Conservation (phyloP, 2,113 vertebrate species). For the Xenopus borealis region DNA sequence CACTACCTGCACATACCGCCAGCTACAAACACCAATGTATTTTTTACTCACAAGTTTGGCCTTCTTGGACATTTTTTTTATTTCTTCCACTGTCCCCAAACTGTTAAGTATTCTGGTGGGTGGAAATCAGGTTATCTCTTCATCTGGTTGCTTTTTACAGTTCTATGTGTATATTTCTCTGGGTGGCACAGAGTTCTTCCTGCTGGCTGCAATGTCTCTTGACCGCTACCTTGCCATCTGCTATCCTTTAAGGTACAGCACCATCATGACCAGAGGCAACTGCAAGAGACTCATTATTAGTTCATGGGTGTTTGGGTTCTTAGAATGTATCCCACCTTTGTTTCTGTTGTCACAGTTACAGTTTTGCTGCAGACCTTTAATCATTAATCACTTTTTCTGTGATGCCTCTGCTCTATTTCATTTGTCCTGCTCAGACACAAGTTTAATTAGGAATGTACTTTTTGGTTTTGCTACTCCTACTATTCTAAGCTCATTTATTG, state of each 20-base stretch:
- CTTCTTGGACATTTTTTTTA: slow-evolving; percentile 42
- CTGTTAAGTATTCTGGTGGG: background rate
- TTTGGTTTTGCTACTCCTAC: too few species aligned
- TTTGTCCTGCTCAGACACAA: slow-evolving; percentile 11
- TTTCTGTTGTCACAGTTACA: slow-evolving; percentile 1
- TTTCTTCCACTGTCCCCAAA: slow-evolving; percentile 44
- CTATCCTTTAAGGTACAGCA: slow-evolving; percentile 49
- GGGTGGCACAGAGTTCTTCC: slow-evolving; percentile 47
- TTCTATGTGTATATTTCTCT: slow-evolving; percentile 51
- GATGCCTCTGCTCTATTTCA: background rate
- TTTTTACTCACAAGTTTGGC: slow-evolving; percentile 50
- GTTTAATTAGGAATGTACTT: background rate
- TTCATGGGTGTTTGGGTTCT: slow-evolving; percentile 47
- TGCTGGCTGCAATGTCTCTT: slow-evolving; percentile 53
- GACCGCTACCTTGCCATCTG: slow-evolving; percentile 55
- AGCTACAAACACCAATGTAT: slow-evolving; percentile 52
- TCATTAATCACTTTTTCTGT: slow-evolving; percentile 29
- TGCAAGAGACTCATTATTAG: slow-evolving; percentile 34
- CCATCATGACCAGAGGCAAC: slow-evolving; percentile 44
- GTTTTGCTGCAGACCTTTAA: background rate
- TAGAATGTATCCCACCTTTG: background rate
- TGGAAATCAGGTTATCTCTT: slow-evolving; percentile 45
- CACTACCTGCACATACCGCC: slow-evolving; percentile 25
- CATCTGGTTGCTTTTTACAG: slow-evolving; percentile 48
- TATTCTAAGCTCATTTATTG: too few species aligned